phyloP scores from a whole-genome alignment of 2,113 vertebrate species.

The Silurus glanis region DNA sequence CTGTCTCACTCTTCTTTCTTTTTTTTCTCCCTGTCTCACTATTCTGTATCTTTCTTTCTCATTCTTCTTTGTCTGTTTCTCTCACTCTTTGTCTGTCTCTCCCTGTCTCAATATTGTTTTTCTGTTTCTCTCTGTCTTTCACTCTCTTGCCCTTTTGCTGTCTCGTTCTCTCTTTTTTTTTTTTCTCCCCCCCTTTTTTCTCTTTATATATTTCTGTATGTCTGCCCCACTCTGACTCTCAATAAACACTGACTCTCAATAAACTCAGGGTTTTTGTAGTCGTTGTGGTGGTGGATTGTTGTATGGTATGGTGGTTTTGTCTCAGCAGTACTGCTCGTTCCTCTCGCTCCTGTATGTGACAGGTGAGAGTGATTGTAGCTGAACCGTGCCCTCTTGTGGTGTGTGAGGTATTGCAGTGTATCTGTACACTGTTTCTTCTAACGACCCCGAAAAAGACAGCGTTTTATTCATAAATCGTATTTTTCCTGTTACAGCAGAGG shows the following conservation, averaged over 20 bases:
- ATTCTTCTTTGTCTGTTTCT: too few species aligned
- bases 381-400: slow-evolving; percentile 34
- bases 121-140: background rate
- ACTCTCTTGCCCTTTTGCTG: background rate
- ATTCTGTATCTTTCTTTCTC: background rate
- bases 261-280: background rate
- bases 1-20: background rate
- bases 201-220: too few species aligned
- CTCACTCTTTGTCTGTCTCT: background rate
- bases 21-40: background rate
- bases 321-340: background rate
- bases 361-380: background rate
- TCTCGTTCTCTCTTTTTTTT: background rate
- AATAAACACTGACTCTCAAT: background rate
- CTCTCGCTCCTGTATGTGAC: background rate
- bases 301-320: background rate
- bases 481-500: background rate
- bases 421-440: background rate
- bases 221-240: too few species aligned
- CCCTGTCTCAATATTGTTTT: background rate
- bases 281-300: background rate
- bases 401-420: background rate
- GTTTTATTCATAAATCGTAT: background rate
- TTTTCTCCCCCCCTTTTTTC: background rate
- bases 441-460: too few species aligned